These are phyloP conservation scores for Luscinia megarhynchos DNA, from an alignment of 2,797 vertebrate species.

Conservation along the genomic window DNA sequence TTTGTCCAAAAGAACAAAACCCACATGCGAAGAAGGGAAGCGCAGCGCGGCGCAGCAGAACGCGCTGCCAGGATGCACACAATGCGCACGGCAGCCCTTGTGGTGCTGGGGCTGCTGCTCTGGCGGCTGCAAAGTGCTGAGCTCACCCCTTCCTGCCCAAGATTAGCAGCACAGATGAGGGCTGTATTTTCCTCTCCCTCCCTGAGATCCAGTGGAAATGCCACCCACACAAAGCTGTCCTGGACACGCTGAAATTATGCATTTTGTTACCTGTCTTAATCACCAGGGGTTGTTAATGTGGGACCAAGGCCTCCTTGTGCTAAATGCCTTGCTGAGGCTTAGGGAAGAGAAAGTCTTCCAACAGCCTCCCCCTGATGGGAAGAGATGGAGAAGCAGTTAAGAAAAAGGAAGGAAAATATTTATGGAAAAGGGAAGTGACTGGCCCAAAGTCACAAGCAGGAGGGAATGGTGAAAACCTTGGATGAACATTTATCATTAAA, in stretches of 20 bases:
- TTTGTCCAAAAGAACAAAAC: constrained; percentile 67
- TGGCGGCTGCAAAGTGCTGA: neutral
- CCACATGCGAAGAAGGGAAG: constrained; percentile 14
- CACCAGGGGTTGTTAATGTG: accelerated
- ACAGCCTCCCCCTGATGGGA: neutral
- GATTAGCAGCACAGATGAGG: neutral
- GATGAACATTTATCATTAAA: neutral
- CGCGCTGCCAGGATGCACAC: constrained; percentile 1
- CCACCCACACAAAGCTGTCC: accelerated
- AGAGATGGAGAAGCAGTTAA: neutral
- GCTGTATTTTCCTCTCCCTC: neutral
- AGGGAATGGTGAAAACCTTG: neutral
- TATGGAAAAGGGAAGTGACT: neutral
- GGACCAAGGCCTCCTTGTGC: neutral
- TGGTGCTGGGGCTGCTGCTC: neutral
- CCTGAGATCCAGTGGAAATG: neutral
- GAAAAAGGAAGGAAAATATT: neutral
- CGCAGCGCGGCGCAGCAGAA: neutral
- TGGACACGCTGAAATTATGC: neutral
- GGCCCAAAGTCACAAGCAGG: constrained; percentile 2
- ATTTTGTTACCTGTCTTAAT: neutral
- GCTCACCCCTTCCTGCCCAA: constrained; percentile 26
- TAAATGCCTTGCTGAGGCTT: neutral
- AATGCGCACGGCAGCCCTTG: neutral
- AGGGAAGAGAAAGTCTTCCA: neutral